These are phyloP conservation scores for Epinephelus awoara DNA, from an alignment of 2,797 vertebrate genomes.

Conservation along the genomic window DNA sequence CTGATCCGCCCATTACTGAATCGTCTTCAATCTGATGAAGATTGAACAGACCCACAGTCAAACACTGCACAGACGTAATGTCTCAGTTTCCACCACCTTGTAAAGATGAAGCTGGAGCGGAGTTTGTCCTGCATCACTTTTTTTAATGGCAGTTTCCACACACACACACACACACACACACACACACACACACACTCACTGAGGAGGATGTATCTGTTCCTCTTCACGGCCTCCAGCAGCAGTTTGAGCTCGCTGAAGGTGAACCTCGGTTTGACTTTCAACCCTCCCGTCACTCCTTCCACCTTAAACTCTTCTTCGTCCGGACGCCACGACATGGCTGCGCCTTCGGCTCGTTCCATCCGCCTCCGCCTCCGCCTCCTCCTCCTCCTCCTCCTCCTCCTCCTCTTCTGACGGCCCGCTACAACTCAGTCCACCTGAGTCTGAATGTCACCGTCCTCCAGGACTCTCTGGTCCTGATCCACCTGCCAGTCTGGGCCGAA, in stretches of 20 bases:
- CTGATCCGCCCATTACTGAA: too few relatives aligned
- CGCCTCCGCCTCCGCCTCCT: background rate
- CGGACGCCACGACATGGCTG: constrained; percentile 65
- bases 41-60: too few relatives aligned
- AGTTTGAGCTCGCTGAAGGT: constrained; percentile 83
- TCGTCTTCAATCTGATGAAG: too few relatives aligned
- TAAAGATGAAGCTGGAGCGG: too few relatives aligned
- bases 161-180: constrained; percentile 31
- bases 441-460: background rate
- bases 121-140: too few relatives aligned
- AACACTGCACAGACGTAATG: too few relatives aligned
- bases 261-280: constrained; percentile 83
- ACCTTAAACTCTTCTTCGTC: constrained; percentile 61
- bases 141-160: too few relatives aligned
- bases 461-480: background rate
- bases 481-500: constrained; percentile 3
- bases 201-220: constrained; percentile 85
- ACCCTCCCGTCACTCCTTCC: constrained; percentile 59
- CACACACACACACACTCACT: constrained; percentile 73
- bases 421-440: background rate
- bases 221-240: constrained; percentile 85
- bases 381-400: too few relatives aligned
- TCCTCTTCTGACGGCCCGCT: background rate
- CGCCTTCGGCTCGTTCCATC: background rate
- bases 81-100: too few relatives aligned